These are phyloP conservation scores for Stictonetta naevosa DNA, from an alignment of 2,113 vertebrate species.

Conservation along the genomic window DNA sequence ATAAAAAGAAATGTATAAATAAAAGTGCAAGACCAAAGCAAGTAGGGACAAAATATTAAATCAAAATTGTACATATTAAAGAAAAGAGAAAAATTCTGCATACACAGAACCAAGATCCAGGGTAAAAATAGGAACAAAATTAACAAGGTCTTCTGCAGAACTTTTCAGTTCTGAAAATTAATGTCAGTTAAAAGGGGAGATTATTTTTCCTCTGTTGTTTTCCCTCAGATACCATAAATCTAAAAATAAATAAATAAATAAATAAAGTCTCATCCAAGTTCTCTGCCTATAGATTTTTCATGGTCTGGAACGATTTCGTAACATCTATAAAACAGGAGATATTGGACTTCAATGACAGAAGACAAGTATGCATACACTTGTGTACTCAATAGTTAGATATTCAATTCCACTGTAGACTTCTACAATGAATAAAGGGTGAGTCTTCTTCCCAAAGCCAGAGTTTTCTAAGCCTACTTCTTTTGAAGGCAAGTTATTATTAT, in stretches of 20 bases:
- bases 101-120: neutral
- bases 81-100: conserved; percentile 15
- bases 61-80: neutral
- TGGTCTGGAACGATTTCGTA: neutral
- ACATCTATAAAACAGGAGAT: neutral
- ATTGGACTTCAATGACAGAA: neutral
- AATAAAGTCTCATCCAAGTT: neutral
- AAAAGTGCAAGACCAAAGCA: neutral
- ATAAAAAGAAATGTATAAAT: no score
- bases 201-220: neutral
- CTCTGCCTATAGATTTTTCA: neutral
- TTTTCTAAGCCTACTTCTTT: neutral
- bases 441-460: neutral
- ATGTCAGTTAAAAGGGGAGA: neutral
- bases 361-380: neutral
- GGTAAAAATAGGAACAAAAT: neutral
- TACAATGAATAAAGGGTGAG: neutral
- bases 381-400: neutral
- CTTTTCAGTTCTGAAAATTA: neutral
- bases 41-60: neutral
- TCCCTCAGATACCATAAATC: neutral
- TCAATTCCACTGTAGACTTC: neutral
- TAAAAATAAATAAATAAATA: neutral
- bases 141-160: neutral
- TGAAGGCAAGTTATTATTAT: neutral